Percentiles rank a stretch among this genome's conserved stretches.
Evolutionary conservation across 2,113 vertebrate species (phyloP).

Genomic region (Ammodytes marinus): DNA sequence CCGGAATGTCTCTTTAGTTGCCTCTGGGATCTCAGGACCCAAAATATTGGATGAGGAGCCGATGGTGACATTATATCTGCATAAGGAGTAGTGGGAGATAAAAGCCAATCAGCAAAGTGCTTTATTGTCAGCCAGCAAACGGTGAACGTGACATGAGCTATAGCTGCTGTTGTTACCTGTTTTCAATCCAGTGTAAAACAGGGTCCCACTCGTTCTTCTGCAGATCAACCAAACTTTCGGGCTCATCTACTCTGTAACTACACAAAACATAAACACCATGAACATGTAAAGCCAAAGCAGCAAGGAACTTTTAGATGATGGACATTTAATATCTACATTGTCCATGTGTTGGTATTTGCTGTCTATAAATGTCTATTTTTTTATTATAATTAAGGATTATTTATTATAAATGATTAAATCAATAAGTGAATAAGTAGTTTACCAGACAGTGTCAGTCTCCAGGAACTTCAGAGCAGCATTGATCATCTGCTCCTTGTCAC

Average conservation of each 20-base stretch:
- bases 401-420: neutral
- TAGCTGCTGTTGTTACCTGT: conserved; percentile 83
- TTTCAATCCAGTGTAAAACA: conserved; percentile 91
- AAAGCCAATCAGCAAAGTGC: neutral
- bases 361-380: neutral
- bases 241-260: conserved; percentile 97
- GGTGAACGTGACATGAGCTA: neutral
- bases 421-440: conserved; percentile 14
- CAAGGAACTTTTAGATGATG: neutral
- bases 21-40: conserved; percentile 91
- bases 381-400: neutral
- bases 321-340: neutral
- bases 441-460: conserved; percentile 98
- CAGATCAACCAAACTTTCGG: conserved; percentile 91
- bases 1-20: conserved; percentile 89
- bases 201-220: conserved; percentile 98
- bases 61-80: conserved; percentile 91
- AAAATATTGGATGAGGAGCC: conserved; percentile 93
- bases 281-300: conserved; percentile 1
- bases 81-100: conserved; percentile 10
- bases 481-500: conserved; percentile 91
- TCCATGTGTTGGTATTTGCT: neutral
- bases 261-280: conserved; percentile 22
- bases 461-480: conserved; percentile 92
- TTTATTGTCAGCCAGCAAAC: neutral